Conservation (phyloP, 2,888 invertebrate species). For the Belgica antarctica region DNA sequence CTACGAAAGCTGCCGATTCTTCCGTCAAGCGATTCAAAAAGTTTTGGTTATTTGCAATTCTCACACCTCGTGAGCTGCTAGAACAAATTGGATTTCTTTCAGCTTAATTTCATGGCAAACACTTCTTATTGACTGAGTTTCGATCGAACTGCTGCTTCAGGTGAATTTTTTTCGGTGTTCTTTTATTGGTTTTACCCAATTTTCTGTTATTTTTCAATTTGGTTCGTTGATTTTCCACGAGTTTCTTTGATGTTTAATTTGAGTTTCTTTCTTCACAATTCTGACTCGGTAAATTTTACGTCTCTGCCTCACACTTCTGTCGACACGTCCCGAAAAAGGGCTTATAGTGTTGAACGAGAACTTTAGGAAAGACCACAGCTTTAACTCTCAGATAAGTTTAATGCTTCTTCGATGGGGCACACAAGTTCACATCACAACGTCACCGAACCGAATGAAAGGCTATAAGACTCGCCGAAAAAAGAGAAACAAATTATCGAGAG, state of each 20-base stretch:
- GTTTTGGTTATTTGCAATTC: not conserved
- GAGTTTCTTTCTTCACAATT: no score
- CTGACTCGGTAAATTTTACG: no score
- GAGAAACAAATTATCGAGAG: not conserved
- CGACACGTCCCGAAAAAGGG: no score
- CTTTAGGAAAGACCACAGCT: no score
- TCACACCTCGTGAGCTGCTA: not conserved
- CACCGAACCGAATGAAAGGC: conserved; percentile 33
- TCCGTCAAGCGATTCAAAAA: not conserved
- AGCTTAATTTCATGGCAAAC: conserved; percentile 11
- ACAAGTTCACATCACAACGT: conserved; percentile 17
- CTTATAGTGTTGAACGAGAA: no score
- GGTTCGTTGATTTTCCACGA: no score
- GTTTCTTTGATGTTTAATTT: no score
- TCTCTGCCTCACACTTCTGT: no score
- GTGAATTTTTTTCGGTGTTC: not conserved
- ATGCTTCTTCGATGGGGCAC: no score
- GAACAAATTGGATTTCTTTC: not conserved
- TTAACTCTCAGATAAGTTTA: no score
- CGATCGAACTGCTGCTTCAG: no score
- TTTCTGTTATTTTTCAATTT: not conserved
- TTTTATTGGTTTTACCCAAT: not conserved
- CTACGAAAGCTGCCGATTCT: not conserved
- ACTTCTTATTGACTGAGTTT: not conserved
- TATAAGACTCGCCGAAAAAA: no score